Evolutionary conservation across 2,888 invertebrate genomes (phyloP).

Genomic region (Acleris sparsana): DNA sequence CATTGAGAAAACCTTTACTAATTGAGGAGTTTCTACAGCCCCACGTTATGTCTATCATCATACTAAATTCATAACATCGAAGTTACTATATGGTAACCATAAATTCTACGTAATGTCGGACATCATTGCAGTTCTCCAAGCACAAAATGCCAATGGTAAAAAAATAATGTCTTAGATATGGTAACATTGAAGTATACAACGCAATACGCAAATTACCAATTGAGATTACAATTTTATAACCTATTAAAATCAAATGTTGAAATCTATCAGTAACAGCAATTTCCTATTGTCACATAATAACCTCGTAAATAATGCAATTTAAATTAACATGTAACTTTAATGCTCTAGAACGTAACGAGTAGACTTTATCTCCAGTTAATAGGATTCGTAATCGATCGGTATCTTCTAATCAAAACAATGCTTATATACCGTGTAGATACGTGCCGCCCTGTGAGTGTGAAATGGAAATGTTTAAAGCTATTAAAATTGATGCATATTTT

Average conservation of each 20-base stretch:
- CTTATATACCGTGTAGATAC: conserved; percentile 38
- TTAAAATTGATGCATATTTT: conserved; percentile 49
- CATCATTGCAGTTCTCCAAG: too few relatives aligned
- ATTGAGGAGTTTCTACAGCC: too few relatives aligned
- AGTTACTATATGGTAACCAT: too few relatives aligned
- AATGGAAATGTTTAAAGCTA: conserved; percentile 57
- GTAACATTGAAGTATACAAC: too few relatives aligned
- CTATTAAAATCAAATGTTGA: neutral
- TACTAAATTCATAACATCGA: too few relatives aligned
- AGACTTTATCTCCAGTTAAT: conserved; percentile 15
- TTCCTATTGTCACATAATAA: conserved; percentile 23
- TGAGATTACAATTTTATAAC: too few relatives aligned
- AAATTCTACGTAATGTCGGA: too few relatives aligned
- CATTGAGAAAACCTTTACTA: too few relatives aligned
- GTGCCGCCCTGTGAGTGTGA: conserved; percentile 56
- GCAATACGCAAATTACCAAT: too few relatives aligned
- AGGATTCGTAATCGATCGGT: conserved; percentile 26
- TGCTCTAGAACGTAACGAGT: conserved; percentile 8
- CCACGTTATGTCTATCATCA: too few relatives aligned
- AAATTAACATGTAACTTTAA: conserved; percentile 28
- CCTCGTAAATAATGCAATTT: conserved; percentile 21
- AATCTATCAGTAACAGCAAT: conserved; percentile 7
- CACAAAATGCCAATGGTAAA: too few relatives aligned
- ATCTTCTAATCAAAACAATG: conserved; percentile 35
- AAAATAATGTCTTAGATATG: too few relatives aligned